phyloP scores from a whole-genome alignment of 2,113 vertebrate species.

The Catagonus wagneri region DNA sequence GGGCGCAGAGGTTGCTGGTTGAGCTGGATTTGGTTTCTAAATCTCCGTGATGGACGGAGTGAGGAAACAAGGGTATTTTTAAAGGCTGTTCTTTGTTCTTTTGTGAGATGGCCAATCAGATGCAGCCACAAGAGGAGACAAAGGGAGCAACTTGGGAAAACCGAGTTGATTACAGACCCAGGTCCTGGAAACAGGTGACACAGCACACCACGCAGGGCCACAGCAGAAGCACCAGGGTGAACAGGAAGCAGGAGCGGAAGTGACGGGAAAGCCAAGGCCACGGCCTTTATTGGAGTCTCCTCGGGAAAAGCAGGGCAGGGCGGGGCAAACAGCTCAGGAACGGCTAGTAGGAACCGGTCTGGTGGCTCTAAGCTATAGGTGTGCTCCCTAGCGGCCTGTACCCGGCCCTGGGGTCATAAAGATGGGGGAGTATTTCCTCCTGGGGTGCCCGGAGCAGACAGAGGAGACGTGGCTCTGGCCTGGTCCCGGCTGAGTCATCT shows the following conservation, averaged over 20 bases:
- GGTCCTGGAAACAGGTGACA: neutral
- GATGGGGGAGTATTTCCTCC: neutral
- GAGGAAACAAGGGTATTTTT: neutral
- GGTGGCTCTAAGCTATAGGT: neutral
- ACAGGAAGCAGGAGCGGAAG: too few species aligned
- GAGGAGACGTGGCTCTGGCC: neutral
- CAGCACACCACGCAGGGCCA: neutral
- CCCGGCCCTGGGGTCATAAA: neutral
- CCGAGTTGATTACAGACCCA: neutral
- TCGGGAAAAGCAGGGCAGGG: neutral
- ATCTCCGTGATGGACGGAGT: neutral
- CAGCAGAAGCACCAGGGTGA: fast-evolving
- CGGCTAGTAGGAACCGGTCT: neutral
- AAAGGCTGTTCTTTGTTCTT: neutral
- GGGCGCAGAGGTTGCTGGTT: too few species aligned
- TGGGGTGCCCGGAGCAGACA: neutral
- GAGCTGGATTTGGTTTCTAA: neutral
- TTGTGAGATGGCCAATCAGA: neutral
- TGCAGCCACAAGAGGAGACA: neutral
- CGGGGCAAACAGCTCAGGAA: too few species aligned
- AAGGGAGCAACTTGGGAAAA: neutral
- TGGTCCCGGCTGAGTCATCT: neutral
- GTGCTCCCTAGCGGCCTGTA: neutral
- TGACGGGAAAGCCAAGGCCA: neutral
- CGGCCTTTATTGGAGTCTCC: neutral